Evolutionary conservation across 2,797 vertebrate species (phyloP), one percentile per base, ranked within the genome.

Genomic region (Characodon lateralis): DNA sequence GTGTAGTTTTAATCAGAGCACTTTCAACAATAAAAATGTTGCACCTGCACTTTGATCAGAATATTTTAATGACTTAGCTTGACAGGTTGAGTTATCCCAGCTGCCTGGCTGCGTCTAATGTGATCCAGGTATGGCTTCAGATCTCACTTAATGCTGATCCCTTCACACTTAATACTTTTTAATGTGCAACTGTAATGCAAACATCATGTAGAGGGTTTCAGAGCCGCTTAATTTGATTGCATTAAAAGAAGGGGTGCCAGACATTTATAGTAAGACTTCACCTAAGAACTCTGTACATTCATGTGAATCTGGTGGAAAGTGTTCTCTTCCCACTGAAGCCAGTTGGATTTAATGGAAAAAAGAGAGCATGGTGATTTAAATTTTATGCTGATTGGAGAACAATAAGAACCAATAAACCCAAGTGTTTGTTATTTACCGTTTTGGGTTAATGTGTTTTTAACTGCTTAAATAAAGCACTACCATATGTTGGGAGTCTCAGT

Each of bases 361-460:
- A 41, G 35, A 53, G 51, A 6, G 79, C 41, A 48, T 63, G 55
- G 78, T 77, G 82, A 83, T 88, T 89, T 85, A 76, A 76, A 71
- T 58, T 59, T 61, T 35, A 14, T 71, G 65, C 68, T 84, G 87
- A 90, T 82, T 79, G 73, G 50, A 77, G 78, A 82, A 88, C 88
- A 89, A 90, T 85, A 78, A 74, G 71, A 89, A 88, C 89, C 83
- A 85, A 89, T 88, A 83, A 91, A 85, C 50, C 65, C 73, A 71
- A 88, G 83, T 89, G 89, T 88, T 90, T 89, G 79, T 91, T 90
- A 91, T 92, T 92, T 92, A 83, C 87, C 12, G 39, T 88, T 85
- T 81, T 28, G 59, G 26, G 87, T 88, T 88, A 92, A 93, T 94
- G 90, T 86, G 77, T 88, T 93, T 94, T 92, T 92, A 92, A 92